Base-by-base conservation (phyloP, 1,140 invertebrate species). In the Drosophila varians region DNA sequence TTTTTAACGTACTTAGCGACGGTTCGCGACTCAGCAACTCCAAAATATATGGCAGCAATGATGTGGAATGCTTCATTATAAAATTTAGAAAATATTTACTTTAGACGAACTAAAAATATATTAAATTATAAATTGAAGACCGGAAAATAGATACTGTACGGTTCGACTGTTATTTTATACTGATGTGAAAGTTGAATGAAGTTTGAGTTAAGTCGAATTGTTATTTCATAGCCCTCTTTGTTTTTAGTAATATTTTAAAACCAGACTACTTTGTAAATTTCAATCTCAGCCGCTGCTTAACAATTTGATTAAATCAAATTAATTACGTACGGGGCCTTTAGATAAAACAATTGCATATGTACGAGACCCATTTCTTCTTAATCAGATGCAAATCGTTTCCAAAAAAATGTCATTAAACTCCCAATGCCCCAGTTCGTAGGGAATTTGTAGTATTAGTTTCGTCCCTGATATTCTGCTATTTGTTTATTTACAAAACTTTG, bases 1-100 rank as follows among this genome's bases (percentile, higher is more conserved):
- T 21, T 21, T 21, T 2, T 2, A 21, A 61, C 58, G 53, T 2
- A 83, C 74, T 38, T 4, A 72, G 38, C 11, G 58, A 18, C 0
- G 64, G 65, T 16, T 76, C 34, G 0, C 54, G 72, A 45, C 66
- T 79, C 1, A 79, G 16, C 28, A 86, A 1, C 14, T 72, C 53
- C 19, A 84, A 5, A 9, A 84, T 28, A 6, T 65, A 68, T 0
- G 79, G 80, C 16, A 84, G 16, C 12, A 86, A 23, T 0, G 79
- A 25, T 9, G 60, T 36, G 0, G 42, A 46, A 21, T 14, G 25
- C 4, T 9, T 14, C 79, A 83, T 83, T 47, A 16, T 19, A 14
- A 77, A 38, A 78, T 36, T 66, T 71, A 1, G 23, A 9, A 12
- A 42, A 23, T 8, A n/a, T n/a, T 16, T 21, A 28, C 1, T 9